Conservation (phyloP, 1,140 invertebrate genomes). For the Penaeus chinensis region DNA sequence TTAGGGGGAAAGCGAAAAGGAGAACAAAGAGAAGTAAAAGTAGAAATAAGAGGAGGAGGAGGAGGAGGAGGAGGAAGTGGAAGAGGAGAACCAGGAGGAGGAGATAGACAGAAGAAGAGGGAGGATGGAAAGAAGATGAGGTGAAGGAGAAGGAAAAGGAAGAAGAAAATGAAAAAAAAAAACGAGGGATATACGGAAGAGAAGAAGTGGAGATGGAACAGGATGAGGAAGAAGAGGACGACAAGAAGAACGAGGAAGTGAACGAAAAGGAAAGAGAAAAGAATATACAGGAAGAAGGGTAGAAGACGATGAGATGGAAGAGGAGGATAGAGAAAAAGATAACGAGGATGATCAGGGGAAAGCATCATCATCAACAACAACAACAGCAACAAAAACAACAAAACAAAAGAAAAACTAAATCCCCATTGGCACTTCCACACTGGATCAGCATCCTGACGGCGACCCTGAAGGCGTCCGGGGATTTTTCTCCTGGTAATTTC, state of each 20-base stretch:
- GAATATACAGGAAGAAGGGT: background rate
- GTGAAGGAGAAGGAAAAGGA: background rate
- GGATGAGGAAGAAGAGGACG: background rate
- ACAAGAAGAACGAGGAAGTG: background rate
- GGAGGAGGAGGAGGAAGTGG: background rate
- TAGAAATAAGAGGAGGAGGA: background rate
- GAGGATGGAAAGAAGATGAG: too few relatives aligned
- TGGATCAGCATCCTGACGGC: too few relatives aligned
- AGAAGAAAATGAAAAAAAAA: background rate
- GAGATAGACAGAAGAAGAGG: background rate
- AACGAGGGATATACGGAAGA: background rate
- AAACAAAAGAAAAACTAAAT: too few relatives aligned
- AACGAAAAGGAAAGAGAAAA: too few relatives aligned
- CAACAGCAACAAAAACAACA: too few relatives aligned
- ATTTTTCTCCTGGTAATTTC: too few relatives aligned
- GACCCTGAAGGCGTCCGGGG: too few relatives aligned
- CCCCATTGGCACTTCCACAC: too few relatives aligned
- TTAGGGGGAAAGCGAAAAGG: background rate
- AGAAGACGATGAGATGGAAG: too few relatives aligned
- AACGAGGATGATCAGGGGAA: too few relatives aligned
- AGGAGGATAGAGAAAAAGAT: too few relatives aligned
- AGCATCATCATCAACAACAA: too few relatives aligned
- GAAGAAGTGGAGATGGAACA: background rate
- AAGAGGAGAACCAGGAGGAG: background rate
- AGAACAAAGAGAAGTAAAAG: background rate